Percentiles rank a stretch among this genome's conserved stretches.
phyloP scores from a whole-genome alignment of 92 coral and sea anemone genomes.

The Phenganax subtilis region DNA sequence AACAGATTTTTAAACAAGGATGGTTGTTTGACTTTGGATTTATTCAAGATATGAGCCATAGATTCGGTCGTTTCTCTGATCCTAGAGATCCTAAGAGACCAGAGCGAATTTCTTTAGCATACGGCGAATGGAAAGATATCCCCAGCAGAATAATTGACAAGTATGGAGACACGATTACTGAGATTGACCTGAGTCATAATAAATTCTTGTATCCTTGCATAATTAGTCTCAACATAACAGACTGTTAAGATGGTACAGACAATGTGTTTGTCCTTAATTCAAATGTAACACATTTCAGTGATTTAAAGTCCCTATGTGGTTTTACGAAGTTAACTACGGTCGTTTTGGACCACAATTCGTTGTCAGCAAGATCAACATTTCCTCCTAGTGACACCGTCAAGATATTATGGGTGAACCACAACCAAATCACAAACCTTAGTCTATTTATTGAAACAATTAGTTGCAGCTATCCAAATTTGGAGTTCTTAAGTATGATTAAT shows the following conservation, averaged over 20 bases:
- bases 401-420: slow-evolving; percentile 91
- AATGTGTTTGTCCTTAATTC: neutral
- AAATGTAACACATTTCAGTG: slow-evolving; percentile 35
- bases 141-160: slow-evolving; percentile 50
- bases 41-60: slow-evolving; percentile 25
- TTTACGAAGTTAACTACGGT: slow-evolving; percentile 62
- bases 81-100: slow-evolving; percentile 38
- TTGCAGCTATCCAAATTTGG: slow-evolving; percentile 77
- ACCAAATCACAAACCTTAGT: slow-evolving; percentile 82
- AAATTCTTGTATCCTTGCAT: slow-evolving; percentile 75
- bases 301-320: slow-evolving; percentile 66
- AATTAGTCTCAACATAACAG: neutral
- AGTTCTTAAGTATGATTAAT: slow-evolving; percentile 88
- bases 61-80: slow-evolving; percentile 33
- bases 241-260: neutral
- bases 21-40: neutral
- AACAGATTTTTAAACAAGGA: neutral
- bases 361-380: slow-evolving; percentile 71
- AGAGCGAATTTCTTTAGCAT: slow-evolving; percentile 77
- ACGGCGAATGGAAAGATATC: slow-evolving; percentile 61
- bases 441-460: slow-evolving; percentile 81
- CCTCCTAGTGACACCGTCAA: slow-evolving; percentile 59
- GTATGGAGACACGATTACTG: slow-evolving; percentile 52
- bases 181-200: slow-evolving; percentile 87
- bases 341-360: slow-evolving; percentile 73